phyloP scores from a whole-genome alignment of 2,113 vertebrate species.

The Montifringilla adamsi region DNA sequence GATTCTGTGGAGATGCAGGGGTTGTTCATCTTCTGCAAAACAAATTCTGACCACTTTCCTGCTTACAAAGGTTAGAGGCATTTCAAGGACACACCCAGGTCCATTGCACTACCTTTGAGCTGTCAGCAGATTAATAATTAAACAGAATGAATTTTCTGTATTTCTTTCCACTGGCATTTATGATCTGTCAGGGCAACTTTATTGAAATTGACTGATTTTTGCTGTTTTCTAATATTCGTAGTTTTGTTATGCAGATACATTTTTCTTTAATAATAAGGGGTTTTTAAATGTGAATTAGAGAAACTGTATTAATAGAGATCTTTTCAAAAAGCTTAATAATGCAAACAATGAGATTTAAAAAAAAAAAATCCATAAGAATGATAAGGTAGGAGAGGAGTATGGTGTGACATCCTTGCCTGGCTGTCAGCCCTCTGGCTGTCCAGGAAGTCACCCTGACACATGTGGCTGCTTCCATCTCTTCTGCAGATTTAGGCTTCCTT shows the following conservation, averaged over 20 bases:
- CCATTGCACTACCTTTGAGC: neutral
- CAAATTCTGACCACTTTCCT: neutral
- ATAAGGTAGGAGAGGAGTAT: neutral
- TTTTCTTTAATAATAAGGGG: neutral
- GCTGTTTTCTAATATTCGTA: neutral
- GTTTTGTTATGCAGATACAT: neutral
- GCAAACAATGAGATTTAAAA: neutral
- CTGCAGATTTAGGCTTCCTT: neutral
- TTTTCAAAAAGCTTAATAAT: neutral
- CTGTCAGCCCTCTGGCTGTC: neutral
- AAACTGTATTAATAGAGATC: neutral
- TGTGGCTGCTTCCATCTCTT: neutral
- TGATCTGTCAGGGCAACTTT: neutral
- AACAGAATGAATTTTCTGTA: neutral
- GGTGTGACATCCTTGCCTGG: neutral
- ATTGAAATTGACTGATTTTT: neutral
- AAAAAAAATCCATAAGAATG: neutral
- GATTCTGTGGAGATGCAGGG: neutral
- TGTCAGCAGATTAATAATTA: neutral
- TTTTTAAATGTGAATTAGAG: neutral
- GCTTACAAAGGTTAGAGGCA: neutral
- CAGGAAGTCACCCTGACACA: neutral
- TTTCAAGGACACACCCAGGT: neutral
- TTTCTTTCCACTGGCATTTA: neutral
- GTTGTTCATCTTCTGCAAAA: neutral